phyloP scores from a whole-genome alignment of 2,113 vertebrate genomes.

The Equus quagga region DNA sequence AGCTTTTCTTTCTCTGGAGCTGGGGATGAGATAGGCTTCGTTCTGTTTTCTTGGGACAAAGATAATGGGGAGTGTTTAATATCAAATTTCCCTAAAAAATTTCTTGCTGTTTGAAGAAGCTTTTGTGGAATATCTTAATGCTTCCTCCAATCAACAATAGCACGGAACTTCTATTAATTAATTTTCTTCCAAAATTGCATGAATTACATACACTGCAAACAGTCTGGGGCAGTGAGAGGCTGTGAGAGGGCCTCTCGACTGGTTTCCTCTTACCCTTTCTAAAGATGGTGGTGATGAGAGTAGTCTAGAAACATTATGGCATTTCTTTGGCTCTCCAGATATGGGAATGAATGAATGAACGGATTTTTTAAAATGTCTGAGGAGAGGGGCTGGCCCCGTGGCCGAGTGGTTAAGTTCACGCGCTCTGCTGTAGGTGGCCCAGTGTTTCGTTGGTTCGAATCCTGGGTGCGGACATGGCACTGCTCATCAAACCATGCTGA shows the following conservation, averaged over 20 bases:
- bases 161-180: background rate
- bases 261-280: background rate
- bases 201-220: background rate
- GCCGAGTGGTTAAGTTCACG: no score
- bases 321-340: background rate
- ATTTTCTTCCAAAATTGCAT: background rate
- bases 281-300: background rate
- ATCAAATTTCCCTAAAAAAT: background rate
- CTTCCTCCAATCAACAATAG: background rate
- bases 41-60: conserved; percentile 5
- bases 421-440: no score
- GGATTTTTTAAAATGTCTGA: background rate
- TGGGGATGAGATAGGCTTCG: background rate
- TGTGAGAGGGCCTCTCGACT: background rate
- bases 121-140: background rate
- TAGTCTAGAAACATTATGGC: background rate
- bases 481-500: no score
- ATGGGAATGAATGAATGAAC: background rate
- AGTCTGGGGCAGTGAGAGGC: background rate
- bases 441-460: no score
- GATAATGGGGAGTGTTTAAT: background rate
- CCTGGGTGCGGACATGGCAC: no score
- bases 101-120: background rate
- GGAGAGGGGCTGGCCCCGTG: background rate
- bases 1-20: background rate